Percentiles rank a stretch among this genome's conserved stretches.
Conservation (phyloP, 2,113 vertebrate species). For the Merops nubicus region DNA sequence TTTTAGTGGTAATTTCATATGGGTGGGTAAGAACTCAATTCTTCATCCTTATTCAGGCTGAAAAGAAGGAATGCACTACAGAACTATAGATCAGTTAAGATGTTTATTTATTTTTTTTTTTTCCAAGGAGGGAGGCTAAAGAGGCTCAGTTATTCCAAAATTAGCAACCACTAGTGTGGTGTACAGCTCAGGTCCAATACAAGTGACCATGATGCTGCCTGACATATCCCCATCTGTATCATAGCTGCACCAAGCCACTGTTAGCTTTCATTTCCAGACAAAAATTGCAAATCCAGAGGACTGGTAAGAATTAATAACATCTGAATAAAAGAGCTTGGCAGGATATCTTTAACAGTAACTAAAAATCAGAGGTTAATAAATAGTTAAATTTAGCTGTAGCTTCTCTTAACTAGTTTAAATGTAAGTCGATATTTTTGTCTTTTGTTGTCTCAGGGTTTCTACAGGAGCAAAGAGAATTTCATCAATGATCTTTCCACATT, state of each 20-base stretch:
- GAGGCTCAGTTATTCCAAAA: conserved; percentile 37
- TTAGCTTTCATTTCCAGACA: neutral
- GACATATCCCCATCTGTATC: neutral
- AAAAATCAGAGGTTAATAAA: conserved; percentile 26
- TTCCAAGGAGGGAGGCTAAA: neutral
- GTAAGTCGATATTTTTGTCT: neutral
- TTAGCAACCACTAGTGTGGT: neutral
- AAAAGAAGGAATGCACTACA: neutral
- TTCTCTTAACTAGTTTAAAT: conserved; percentile 26
- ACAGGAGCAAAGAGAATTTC: neutral
- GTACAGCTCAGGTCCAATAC: neutral
- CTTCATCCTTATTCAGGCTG: neutral
- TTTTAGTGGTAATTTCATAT: neutral
- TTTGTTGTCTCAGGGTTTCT: neutral
- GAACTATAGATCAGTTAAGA: neutral
- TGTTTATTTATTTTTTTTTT: neutral
- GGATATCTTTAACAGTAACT: neutral
- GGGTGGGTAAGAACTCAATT: neutral
- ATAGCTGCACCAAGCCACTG: neutral
- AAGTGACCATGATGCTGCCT: neutral
- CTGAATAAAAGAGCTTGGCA: conserved; percentile 14
- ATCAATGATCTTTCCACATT: neutral
- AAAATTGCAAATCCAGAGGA: neutral
- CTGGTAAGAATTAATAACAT: neutral
- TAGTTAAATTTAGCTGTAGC: neutral